Evolutionary conservation across 2,888 invertebrate species (phyloP).

Genomic region (Thereva nobilitata): DNA sequence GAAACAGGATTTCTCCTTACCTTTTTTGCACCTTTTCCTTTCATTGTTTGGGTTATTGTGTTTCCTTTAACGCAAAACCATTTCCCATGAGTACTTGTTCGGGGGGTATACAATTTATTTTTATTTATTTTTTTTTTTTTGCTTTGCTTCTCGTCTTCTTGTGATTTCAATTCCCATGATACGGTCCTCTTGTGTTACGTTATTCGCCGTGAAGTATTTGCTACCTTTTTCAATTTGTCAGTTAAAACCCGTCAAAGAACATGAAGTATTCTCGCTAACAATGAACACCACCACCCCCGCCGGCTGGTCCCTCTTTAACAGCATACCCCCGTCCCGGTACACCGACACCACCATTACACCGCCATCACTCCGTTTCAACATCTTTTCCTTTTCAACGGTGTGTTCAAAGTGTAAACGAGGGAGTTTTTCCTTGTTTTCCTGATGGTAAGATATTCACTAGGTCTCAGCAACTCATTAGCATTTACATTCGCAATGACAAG

Average conservation of each 20-base stretch:
- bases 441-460: conserved; percentile 10
- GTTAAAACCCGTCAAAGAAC: conserved; percentile 28
- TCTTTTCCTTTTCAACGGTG: too few species aligned
- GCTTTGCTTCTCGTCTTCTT: background rate
- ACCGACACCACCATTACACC: too few species aligned
- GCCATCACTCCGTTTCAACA: too few species aligned
- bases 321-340: background rate
- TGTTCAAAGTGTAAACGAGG: too few species aligned
- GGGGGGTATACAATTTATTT: too few species aligned
- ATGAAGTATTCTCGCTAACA: conserved; percentile 27
- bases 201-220: conserved; percentile 25
- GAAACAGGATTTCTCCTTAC: too few species aligned
- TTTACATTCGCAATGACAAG: background rate
- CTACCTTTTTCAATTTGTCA: conserved; percentile 29
- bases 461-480: conserved; percentile 25
- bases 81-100: too few species aligned
- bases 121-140: too few species aligned
- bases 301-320: background rate
- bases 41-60: too few species aligned
- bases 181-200: conserved; percentile 6
- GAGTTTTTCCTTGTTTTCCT: too few species aligned
- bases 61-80: too few species aligned
- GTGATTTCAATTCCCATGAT: background rate
- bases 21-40: too few species aligned
- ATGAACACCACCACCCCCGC: conserved; percentile 13